Evolutionary conservation across 2,888 invertebrate species (phyloP).

Genomic region (Colostygia pectinataria): DNA sequence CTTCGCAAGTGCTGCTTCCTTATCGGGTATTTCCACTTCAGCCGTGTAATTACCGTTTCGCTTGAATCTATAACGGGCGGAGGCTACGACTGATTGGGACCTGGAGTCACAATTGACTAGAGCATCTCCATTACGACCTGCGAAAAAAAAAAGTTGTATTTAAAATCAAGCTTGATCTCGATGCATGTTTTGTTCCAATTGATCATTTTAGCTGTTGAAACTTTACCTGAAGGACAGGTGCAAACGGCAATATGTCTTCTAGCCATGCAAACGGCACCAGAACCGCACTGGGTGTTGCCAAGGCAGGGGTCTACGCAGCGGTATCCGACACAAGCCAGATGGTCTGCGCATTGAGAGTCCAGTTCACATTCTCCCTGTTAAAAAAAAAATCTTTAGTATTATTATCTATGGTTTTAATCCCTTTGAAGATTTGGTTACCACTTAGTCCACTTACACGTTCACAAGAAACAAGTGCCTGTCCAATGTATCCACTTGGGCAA

Average conservation of each 20-base stretch:
- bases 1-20: slow-evolving; percentile 34
- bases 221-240: slow-evolving; percentile 87
- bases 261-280: slow-evolving; percentile 89
- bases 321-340: slow-evolving; percentile 90
- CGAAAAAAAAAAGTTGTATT: slow-evolving; percentile 13
- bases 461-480: slow-evolving; percentile 89
- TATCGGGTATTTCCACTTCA: slow-evolving; percentile 32
- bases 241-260: slow-evolving; percentile 92
- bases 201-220: neutral
- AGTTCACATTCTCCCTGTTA: slow-evolving; percentile 89
- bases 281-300: slow-evolving; percentile 87
- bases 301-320: slow-evolving; percentile 89
- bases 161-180: no score
- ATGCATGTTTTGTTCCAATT: neutral
- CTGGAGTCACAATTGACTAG: slow-evolving; percentile 83
- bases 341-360: slow-evolving; percentile 89
- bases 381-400: slow-evolving; percentile 10
- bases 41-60: slow-evolving; percentile 61
- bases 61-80: slow-evolving; percentile 70
- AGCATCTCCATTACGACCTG: slow-evolving; percentile 85
- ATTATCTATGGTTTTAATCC: no score
- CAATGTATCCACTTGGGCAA: slow-evolving; percentile 89
- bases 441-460: slow-evolving; percentile 80
- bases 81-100: slow-evolving; percentile 63
- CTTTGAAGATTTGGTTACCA: no score